Base-by-base conservation (phyloP, 2,797 vertebrate genomes). In the Serranus cabrilla region DNA sequence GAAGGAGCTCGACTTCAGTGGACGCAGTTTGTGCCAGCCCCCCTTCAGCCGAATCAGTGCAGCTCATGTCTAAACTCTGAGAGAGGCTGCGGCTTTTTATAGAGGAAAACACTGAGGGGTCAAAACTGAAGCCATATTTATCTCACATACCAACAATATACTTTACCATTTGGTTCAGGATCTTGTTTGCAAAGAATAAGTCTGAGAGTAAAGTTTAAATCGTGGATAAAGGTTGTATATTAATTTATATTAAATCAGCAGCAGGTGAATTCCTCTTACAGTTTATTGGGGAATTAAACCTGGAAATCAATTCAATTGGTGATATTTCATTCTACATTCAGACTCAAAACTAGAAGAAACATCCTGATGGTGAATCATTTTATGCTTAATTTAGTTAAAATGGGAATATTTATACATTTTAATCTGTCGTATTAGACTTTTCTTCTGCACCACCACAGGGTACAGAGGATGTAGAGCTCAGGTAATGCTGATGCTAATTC, bases 101-200 rank as follows among this genome's bases (percentile, higher is more conserved):
- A 66, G 55, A 66, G 42, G 70, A 64, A 73, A 74, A 52, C 25
- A 69, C 54, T 11, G 14, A 31, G 46, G 37, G 54, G 51, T 71
- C 74, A 52, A 82, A 92, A 90, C 85, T 80, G 45, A 68, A 85
- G 80, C 87, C 84, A 82, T 64, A 80, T 90, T 91, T 74, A 61
- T 82, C 31, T 68, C 58, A 42, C 64, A 75, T 63, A 63, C 63
- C 52, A 75, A 64, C 50, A 12, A 10, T 47, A 37, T 77, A 68
- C 74, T 81, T 79, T 56, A 79, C 11, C 11, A 46, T n/a, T 21
- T 2, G 3, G 23, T 31, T 45, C 34, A 5, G n/a, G 64, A 72
- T 66, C n/a, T 21, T 2, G 8, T 25, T 51, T 34, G 43, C 51
- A 67, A 68, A 18, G 4, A 75, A 54, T 80, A 67, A 78, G 59